Evolutionary conservation across 2,113 vertebrate species (phyloP), one percentile per base, ranked within the genome.

Genomic region (Cephalopholis sonnerati): DNA sequence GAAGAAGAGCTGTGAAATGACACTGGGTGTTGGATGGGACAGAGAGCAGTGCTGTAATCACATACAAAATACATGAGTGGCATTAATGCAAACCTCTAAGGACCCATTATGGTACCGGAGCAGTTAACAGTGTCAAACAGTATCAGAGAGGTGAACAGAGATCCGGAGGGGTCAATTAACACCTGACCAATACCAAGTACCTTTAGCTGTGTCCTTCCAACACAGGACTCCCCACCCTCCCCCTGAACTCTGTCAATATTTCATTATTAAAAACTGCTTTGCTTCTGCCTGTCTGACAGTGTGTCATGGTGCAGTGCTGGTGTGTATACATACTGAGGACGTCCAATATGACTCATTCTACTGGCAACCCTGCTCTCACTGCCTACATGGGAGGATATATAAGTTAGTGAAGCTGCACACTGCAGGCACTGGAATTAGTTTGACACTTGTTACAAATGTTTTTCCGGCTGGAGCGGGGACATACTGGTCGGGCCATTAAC

Each of bases 271-370:
- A 84, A 77, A 57, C 18, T 39, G 39, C 69, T 77, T 18, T 59
- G 62, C 67, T 70, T 9, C 61, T 2, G 44, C 51, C 39, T 25
- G 55, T 77, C 32, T 77, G 77, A 84, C 78, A 82, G 63, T 6
- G 24, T 68, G 69, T 74, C 62, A 65, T 7, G 44, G 13, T 75
- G 50, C 36, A 32, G 48, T 7, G 6, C 36, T 61, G 62, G 7
- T 79, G 79, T 61, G 58, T 74, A 48, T 44, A 72, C 20, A 77
- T 36, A 59, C 16, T 1, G 41, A 51, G n/a, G 67, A 92, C 63
- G 57, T 48, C 20, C 24, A 24, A 24, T 57, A 71, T 78, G 81
- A 89, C 84, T 89, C 73, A 86, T 55, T 58, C 62, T 17, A 6
- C 72, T 76, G 63, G 17, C 36, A 73, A 61, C 25, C 46, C 48